A percentile compares a stretch with the other conserved stretches of the same genome.
Conservation (phyloP, 2,113 vertebrate genomes). For the Cercocebus atys region DNA sequence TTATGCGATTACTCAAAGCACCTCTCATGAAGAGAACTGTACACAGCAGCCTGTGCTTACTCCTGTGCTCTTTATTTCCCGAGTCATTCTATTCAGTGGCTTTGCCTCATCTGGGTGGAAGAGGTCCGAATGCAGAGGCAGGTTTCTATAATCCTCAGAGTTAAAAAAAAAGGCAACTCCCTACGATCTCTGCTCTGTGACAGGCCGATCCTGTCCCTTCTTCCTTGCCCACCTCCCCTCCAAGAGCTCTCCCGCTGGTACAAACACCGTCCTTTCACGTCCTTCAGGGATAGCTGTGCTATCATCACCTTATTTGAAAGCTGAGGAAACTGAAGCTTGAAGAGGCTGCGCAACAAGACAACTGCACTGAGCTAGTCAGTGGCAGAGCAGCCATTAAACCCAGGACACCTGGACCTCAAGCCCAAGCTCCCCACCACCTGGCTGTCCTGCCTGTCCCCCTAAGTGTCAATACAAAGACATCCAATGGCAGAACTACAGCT, state of each 20-base stretch:
- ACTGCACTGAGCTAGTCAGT: neutral
- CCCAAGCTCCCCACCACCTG: neutral
- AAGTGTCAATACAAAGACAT: neutral
- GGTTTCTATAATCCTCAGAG: neutral
- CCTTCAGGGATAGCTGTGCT: neutral
- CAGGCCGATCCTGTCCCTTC: accelerated
- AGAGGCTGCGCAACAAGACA: neutral
- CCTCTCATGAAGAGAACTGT: neutral
- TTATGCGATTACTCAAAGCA: neutral
- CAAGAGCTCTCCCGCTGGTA: accelerated
- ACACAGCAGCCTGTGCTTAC: neutral
- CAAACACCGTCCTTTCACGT: too few species aligned
- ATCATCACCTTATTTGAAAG: neutral
- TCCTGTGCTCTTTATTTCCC: neutral
- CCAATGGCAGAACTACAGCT: accelerated
- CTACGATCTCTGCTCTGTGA: neutral
- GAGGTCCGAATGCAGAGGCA: neutral
- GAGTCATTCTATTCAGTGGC: neutral
- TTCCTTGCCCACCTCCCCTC: too few species aligned
- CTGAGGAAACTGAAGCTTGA: neutral
- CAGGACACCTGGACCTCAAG: neutral
- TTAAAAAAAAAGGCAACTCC: neutral
- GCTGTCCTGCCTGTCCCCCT: neutral
- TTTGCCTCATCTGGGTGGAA: neutral
- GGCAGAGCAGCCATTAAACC: neutral